Evolutionary conservation across 2,888 invertebrate genomes (phyloP), one percentile per base, ranked within the genome.

Genomic region (Aleiodes testaceus): DNA sequence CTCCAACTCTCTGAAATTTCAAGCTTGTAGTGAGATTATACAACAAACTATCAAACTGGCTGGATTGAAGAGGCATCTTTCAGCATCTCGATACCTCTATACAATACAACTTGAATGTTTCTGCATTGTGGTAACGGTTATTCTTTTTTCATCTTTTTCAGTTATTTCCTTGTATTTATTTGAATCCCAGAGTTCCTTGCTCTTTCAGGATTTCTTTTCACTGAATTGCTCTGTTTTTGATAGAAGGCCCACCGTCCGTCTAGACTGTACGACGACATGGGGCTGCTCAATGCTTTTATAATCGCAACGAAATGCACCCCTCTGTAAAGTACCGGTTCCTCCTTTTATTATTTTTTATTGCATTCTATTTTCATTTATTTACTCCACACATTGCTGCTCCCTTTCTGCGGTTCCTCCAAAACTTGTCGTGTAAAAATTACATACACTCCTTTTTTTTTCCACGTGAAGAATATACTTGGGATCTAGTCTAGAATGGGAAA

Each of bases 301-400:
- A 85, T 85, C 82, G 82, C 84, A 67, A 85, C 84, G 81, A 82
- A 84, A 85, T 84, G 84, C 85, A 85, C 84, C 85, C 86, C 81
- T 84, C 80, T 80, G 82, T 81, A 80, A 84, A 84, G 83, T 84
- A 85, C 85, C 83, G 82, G 85, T 84, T 83, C 77, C 79, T 79
- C 81, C 79, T 76, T 69, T 72, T 71, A 63, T 59, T 52, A 59
- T 75, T 69, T 69, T 71, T 68, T 63, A 66, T 64, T 67, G 53
- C 53, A 66, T 70, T 52, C 64, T 69, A 65, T 66, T 68, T 55
- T 52, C 61, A 59, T 68, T 59, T 68, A 53, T 70, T 69, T 74
- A 66, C 69, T 50, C 52, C 69, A 66, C 61, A 72, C 69, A 73
- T 73, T 71, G 49, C 42, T 50, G n/a, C 45, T 67, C 72, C 67